Percentiles rank a stretch among this genome's conserved stretches.
These are phyloP conservation scores for Aphis gossypii DNA, from an alignment of 1,140 invertebrate genomes.

Conservation along the genomic window DNA sequence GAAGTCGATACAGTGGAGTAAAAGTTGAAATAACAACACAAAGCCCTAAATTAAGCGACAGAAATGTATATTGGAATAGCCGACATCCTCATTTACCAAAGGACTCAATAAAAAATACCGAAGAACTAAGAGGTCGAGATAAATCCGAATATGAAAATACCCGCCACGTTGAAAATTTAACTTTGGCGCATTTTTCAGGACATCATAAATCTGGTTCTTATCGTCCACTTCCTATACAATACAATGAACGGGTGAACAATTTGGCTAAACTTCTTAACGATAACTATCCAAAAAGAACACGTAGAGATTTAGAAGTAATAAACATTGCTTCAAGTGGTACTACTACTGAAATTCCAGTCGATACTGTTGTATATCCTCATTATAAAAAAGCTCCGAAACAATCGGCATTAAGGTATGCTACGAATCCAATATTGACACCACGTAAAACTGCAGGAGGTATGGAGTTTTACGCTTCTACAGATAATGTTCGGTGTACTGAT, in stretches of 20 bases:
- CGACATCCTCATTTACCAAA: conserved; percentile 54
- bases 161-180: conserved; percentile 60
- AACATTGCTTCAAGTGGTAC: conserved; percentile 58
- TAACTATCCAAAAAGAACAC: conserved; percentile 26
- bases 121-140: neutral
- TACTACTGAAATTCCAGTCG: conserved; percentile 60
- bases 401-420: conserved; percentile 70
- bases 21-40: conserved; percentile 13
- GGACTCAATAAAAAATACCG: conserved; percentile 19
- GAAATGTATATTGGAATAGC: conserved; percentile 25
- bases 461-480: conserved; percentile 71
- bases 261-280: conserved; percentile 59
- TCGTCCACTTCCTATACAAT: conserved; percentile 39
- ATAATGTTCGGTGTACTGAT: conserved; percentile 65
- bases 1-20: neutral
- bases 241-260: conserved; percentile 59
- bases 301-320: conserved; percentile 44
- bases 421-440: conserved; percentile 66
- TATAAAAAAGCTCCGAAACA: conserved; percentile 64
- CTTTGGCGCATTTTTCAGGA: conserved; percentile 60
- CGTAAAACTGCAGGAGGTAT: conserved; percentile 66
- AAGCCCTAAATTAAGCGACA: neutral
- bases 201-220: conserved; percentile 51
- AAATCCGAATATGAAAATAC: conserved; percentile 49
- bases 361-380: conserved; percentile 66